Base-by-base conservation (phyloP, 2,797 vertebrate species). In the Crypturellus tataupa region DNA sequence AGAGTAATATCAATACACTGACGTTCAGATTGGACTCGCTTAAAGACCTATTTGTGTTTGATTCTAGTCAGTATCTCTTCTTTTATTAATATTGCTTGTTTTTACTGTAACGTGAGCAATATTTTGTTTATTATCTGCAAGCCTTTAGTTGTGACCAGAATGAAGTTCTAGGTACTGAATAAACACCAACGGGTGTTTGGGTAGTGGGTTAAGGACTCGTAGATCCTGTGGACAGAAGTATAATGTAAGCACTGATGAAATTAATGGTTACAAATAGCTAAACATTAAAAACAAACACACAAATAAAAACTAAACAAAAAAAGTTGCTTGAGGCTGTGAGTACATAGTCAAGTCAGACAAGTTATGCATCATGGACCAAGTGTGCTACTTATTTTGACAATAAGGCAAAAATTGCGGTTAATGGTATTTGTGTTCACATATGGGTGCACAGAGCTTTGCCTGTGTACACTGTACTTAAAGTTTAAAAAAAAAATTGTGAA, bases 311-410 rank as follows among this genome's bases (percentile, higher is more conserved):
- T 15, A 42, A 42, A 42, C 40, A 42, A 42, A 42, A 42, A 42
- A 40, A 40, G 40, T 42, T 79, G 18, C 91, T 84, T 46, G 59
- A 68, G 70, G 59, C 81, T 84, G 16, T 69, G 71, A 58, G 27
- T 37, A 9, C 49, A 25, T 16, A 60, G 68, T 46, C 68, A 65
- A 55, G 37, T 77, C 76, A 70, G 40, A 81, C 44, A 49, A 84
- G 37, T 87, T 84, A 25, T 49, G 49, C 42, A 49, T 79, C 33
- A 13, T 56, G 70, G 42, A 65, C 56, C 59, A 93, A 63, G 70
- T 92, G 75, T 81, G 55, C 40, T 31, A 55, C 25, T 65, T 79
- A n/a, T 68, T 80, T 86, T 92, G 89, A 89, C 68, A 53, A 20
- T 24, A 44, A 89, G 49, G 63, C 80, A 88, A 53, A 90, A 49